Evolutionary conservation across 2,888 invertebrate genomes (phyloP).

Genomic region (Temnothorax unifasciatus): DNA sequence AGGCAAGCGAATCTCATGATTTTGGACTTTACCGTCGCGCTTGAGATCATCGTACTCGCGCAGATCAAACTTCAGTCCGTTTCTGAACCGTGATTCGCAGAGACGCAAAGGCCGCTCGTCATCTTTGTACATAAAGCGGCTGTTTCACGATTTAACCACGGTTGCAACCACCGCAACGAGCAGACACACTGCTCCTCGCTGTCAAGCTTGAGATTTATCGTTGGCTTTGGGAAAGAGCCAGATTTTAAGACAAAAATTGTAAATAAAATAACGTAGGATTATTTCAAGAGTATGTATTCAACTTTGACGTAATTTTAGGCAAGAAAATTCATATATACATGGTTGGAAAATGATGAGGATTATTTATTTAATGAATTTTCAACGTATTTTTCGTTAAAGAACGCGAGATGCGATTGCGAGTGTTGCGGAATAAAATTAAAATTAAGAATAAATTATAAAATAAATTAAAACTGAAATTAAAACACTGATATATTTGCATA

Average conservation of each 20-base stretch:
- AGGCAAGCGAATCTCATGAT: not conserved
- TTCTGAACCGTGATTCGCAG: constrained; percentile 5
- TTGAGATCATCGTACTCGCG: constrained; percentile 42
- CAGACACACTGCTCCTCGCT: not conserved
- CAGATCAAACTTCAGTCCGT: constrained; percentile 23
- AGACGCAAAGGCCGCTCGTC: constrained; percentile 18
- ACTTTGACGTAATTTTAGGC: not conserved
- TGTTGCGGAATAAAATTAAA: not conserved
- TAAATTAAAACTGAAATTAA: not conserved
- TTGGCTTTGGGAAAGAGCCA: not conserved
- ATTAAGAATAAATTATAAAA: not conserved
- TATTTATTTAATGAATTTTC: not conserved
- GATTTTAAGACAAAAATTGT: not conserved
- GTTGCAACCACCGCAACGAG: not conserved
- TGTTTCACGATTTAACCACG: constrained; percentile 23
- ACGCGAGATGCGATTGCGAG: not conserved
- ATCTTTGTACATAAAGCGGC: not conserved
- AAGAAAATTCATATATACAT: not conserved
- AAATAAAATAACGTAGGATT: not conserved
- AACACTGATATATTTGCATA: not conserved
- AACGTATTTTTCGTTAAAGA: not conserved
- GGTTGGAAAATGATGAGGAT: not conserved
- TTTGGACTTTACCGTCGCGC: not conserved
- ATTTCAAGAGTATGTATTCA: not conserved
- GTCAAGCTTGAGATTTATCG: constrained; percentile 12